Percentiles rank a stretch among this genome's conserved stretches.
Evolutionary conservation across 1,140 invertebrate genomes (phyloP).

Genomic region (Bradynema listronoti): DNA sequence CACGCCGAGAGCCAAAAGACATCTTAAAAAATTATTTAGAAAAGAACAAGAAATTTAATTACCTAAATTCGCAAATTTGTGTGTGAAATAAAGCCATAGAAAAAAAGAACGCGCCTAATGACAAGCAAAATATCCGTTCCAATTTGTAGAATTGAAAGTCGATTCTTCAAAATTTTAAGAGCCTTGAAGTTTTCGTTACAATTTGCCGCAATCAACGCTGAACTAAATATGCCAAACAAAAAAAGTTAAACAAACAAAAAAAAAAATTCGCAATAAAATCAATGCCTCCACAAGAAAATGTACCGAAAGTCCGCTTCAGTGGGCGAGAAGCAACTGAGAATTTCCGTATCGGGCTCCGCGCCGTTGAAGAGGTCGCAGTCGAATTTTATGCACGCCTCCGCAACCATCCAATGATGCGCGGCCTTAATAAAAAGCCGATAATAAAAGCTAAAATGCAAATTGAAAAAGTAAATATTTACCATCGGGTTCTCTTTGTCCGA

Average conservation of each 20-base stretch:
- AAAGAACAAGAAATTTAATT: background rate
- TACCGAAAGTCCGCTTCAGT: conserved; percentile 13
- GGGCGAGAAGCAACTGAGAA: conserved; percentile 2
- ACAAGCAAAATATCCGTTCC: too few species aligned
- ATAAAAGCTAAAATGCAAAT: background rate
- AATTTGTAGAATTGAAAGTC: too few species aligned
- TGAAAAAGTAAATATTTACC: background rate
- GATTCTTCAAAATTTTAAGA: too few species aligned
- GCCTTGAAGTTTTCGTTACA: too few species aligned
- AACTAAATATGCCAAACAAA: too few species aligned
- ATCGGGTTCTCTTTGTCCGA: conserved; percentile 4
- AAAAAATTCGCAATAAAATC: too few species aligned
- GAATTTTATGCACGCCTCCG: conserved; percentile 5
- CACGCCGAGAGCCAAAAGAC: conserved; percentile 4
- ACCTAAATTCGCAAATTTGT: too few species aligned
- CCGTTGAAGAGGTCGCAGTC: conserved; percentile 2
- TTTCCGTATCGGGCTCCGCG: background rate
- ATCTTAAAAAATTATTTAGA: background rate
- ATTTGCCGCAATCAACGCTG: too few species aligned
- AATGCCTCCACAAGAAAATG: too few species aligned
- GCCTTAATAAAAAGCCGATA: background rate
- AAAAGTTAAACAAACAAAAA: too few species aligned
- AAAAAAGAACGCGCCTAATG: too few species aligned
- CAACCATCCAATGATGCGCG: conserved; percentile 8
- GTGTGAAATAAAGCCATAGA: too few species aligned